A percentile compares a stretch with the other conserved stretches of the same genome.
Evolutionary conservation across 2,113 vertebrate genomes (phyloP).

Genomic region (Otolemur garnettii): DNA sequence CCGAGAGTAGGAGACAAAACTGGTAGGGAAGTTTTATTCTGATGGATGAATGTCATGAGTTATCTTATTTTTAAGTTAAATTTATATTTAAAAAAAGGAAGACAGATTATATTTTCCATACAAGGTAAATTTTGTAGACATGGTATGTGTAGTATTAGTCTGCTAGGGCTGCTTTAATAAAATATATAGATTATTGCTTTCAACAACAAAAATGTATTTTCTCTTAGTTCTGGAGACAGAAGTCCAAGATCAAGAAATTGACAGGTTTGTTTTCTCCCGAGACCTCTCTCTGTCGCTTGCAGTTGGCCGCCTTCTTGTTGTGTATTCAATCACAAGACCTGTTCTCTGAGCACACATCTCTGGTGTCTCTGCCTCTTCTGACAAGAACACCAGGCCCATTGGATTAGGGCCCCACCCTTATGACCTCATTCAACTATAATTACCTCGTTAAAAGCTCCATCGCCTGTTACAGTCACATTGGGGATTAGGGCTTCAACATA

Average conservation of each 20-base stretch:
- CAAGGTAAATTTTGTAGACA: not conserved
- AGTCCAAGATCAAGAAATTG: not conserved
- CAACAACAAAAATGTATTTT: not conserved
- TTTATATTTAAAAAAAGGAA: not conserved
- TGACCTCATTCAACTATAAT: not conserved
- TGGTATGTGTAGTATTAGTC: not conserved
- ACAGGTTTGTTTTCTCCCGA: not conserved
- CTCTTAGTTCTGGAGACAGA: not conserved
- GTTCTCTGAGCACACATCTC: not conserved
- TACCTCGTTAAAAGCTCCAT: not conserved
- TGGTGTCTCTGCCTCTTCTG: not conserved
- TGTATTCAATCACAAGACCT: not conserved
- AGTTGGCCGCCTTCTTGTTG: not conserved
- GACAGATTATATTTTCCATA: not conserved
- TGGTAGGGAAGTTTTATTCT: not conserved
- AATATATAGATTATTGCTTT: not conserved
- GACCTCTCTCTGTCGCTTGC: not conserved
- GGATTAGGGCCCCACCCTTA: not conserved
- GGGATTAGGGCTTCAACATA: not conserved
- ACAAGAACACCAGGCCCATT: not conserved
- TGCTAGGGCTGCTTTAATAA: not conserved
- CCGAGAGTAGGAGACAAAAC: not conserved
- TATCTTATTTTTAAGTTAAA: constrained; percentile 11
- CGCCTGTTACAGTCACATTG: not conserved
- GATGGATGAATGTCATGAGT: not conserved